Evolutionary conservation across 64 coral and sea anemone genomes (phyloP).

Genomic region (Trachythela sp.): DNA sequence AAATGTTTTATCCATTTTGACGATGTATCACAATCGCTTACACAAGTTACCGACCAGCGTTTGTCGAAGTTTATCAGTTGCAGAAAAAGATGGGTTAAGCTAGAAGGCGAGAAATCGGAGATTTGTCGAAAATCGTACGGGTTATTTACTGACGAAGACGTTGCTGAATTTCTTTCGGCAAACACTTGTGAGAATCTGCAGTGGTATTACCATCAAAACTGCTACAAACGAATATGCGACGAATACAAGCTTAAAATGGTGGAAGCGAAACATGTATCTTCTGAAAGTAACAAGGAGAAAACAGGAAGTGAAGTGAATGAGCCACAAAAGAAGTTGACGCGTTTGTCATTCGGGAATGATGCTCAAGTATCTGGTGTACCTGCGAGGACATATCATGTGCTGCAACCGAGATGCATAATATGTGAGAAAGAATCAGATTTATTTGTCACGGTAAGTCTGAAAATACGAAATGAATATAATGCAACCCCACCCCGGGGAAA

Average conservation of each 20-base stretch:
- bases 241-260: background rate
- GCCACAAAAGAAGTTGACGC: background rate
- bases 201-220: conserved; percentile 15
- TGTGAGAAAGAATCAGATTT: conserved; percentile 22
- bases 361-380: background rate
- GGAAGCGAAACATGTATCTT: background rate
- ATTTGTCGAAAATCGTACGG: background rate
- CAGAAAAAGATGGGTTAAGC: background rate
- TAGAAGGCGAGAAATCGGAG: background rate
- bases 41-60: background rate
- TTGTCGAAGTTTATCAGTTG: background rate
- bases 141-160: background rate
- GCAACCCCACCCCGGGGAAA: too few species aligned
- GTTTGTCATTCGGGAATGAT: background rate
- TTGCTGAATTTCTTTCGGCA: background rate
- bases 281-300: background rate
- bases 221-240: background rate
- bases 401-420: background rate
- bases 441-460: conserved; percentile 5
- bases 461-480: too few species aligned
- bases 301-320: background rate
- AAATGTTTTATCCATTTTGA: conserved; percentile 26
- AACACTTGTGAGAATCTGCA: background rate
- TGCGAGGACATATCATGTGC: background rate
- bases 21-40: conserved; percentile 6